Percentiles rank a stretch among this genome's conserved stretches.
Evolutionary conservation across 2,888 invertebrate species (phyloP).

Genomic region (Andricus quercusramuli): DNA sequence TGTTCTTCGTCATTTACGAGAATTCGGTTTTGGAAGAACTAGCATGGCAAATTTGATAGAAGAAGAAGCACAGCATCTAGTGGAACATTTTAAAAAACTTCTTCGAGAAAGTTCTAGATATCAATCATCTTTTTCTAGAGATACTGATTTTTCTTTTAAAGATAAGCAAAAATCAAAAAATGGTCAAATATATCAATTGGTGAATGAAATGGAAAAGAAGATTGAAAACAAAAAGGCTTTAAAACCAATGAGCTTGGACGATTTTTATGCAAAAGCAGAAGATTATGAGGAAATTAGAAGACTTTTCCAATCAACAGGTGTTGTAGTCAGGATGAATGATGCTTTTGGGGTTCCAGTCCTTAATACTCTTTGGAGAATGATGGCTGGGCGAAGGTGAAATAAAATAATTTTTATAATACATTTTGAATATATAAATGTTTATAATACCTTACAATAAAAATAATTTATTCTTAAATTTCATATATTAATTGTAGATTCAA

Average conservation of each 20-base stretch:
- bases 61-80: constrained; percentile 85
- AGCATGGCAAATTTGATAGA: constrained; percentile 88
- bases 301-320: constrained; percentile 69
- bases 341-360: constrained; percentile 88
- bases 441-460: not conserved
- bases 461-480: not conserved
- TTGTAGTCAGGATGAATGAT: constrained; percentile 85
- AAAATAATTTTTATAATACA: not conserved
- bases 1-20: constrained; percentile 87
- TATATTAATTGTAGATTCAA: constrained; percentile 81
- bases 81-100: constrained; percentile 79
- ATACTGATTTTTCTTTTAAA: constrained; percentile 20
- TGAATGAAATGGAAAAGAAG: constrained; percentile 49
- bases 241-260: constrained; percentile 60
- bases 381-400: constrained; percentile 83
- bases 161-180: constrained; percentile 38
- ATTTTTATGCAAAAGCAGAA: constrained; percentile 71
- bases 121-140: constrained; percentile 1
- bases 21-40: constrained; percentile 90
- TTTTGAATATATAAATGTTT: too few relatives aligned
- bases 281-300: constrained; percentile 66
- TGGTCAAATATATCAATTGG: constrained; percentile 68
- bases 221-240: constrained; percentile 19
- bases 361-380: constrained; percentile 91
- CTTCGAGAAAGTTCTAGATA: constrained; percentile 44